Conservation (phyloP, 2,888 invertebrate species). For the Ophioninae sp. region DNA sequence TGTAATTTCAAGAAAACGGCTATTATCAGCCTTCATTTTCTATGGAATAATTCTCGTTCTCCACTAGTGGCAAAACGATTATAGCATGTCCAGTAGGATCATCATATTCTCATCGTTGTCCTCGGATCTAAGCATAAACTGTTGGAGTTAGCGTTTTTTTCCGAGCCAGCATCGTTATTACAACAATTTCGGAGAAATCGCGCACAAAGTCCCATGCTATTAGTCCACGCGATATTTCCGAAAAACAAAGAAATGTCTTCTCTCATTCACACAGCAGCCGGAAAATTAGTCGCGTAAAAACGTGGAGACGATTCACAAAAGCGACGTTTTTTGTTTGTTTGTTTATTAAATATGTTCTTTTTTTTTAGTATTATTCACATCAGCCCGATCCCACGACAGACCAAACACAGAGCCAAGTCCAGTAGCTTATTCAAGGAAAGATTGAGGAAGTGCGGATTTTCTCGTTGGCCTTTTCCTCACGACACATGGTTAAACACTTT, state of each 20-base stretch:
- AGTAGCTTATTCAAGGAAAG: constrained; percentile 15
- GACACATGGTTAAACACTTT: constrained; percentile 26
- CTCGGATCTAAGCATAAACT: not conserved
- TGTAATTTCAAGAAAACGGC: not conserved
- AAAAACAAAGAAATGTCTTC: not conserved
- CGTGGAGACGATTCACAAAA: constrained; percentile 39
- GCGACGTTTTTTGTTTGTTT: constrained; percentile 11
- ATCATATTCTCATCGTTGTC: constrained; percentile 7
- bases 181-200: constrained; percentile 10
- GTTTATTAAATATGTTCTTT: not conserved
- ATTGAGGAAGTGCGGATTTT: constrained; percentile 16
- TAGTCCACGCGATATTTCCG: constrained; percentile 66
- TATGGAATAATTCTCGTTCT: not conserved
- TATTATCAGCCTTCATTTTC: not conserved
- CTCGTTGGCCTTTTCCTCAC: constrained; percentile 19
- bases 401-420: not conserved
- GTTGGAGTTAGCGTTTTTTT: not conserved
- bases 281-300: constrained; percentile 45
- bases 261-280: constrained; percentile 12
- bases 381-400: constrained; percentile 35
- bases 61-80: not conserved
- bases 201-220: constrained; percentile 74
- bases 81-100: not conserved
- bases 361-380: constrained; percentile 28
- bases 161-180: not conserved